Percentiles rank a stretch among this genome's conserved stretches.
Conservation (phyloP, 2,888 invertebrate species). For the Hemaris fuciformis region DNA sequence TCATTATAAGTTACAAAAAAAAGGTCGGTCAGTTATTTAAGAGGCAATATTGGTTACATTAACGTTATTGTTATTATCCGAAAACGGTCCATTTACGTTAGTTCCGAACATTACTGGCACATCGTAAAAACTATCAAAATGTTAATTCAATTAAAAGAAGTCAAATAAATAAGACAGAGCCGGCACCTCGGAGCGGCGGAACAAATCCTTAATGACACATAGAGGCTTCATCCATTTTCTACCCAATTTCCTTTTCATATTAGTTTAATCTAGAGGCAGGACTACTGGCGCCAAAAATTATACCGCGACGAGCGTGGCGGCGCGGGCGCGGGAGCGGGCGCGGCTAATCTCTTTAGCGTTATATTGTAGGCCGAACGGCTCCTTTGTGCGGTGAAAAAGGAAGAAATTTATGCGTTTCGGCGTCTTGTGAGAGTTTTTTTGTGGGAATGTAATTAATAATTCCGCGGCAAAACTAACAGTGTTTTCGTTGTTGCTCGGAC, state of each 20-base stretch:
- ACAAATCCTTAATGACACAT: constrained; percentile 80
- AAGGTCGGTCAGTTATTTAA: constrained; percentile 44
- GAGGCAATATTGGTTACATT: constrained; percentile 62
- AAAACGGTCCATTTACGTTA: constrained; percentile 66
- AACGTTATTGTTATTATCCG: constrained; percentile 71
- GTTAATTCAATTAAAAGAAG: constrained; percentile 78
- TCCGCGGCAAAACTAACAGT: constrained; percentile 83
- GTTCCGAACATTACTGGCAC: constrained; percentile 70
- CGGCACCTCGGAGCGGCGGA: constrained; percentile 63
- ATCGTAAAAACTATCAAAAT: constrained; percentile 73
- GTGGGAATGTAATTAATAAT: constrained; percentile 81
- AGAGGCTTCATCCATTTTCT: constrained; percentile 78
- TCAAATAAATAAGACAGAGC: constrained; percentile 73
- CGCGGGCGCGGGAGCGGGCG: constrained; percentile 1
- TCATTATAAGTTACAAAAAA: neutral
- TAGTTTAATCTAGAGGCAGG: constrained; percentile 80
- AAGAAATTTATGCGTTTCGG: constrained; percentile 82
- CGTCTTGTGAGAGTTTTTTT: constrained; percentile 79
- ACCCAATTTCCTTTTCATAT: constrained; percentile 82
- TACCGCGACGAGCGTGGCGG: constrained; percentile 76
- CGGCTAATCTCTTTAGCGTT: constrained; percentile 78
- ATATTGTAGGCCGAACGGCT: constrained; percentile 69
- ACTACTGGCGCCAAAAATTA: constrained; percentile 82
- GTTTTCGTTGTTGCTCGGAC: constrained; percentile 72
- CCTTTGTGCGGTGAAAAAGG: constrained; percentile 80